These are phyloP conservation scores for Willowsia nigromaculata DNA, from an alignment of 2,888 invertebrate genomes.

Conservation along the genomic window DNA sequence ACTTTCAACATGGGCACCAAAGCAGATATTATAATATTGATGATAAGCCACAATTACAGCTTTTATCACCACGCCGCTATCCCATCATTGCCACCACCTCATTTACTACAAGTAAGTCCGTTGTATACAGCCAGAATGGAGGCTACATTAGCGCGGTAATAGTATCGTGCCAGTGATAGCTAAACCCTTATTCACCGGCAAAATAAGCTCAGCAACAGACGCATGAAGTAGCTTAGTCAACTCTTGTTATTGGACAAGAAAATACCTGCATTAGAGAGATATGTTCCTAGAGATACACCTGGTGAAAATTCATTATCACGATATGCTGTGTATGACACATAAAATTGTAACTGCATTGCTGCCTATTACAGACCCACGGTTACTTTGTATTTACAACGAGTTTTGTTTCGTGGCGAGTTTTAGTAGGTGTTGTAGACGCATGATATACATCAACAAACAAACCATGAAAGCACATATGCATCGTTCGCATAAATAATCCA, in stretches of 20 bases:
- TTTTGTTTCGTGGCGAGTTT: neutral
- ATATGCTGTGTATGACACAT: constrained; percentile 5
- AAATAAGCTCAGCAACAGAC: constrained; percentile 22
- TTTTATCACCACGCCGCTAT: constrained; percentile 21
- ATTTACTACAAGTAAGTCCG: neutral
- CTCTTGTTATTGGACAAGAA: constrained; percentile 39
- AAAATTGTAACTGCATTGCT: constrained; percentile 47
- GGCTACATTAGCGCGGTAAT: neutral
- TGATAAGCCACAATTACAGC: constrained; percentile 26
- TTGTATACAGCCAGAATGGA: neutral
- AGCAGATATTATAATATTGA: constrained; percentile 23
- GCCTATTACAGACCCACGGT: neutral
- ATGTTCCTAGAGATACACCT: constrained; percentile 19
- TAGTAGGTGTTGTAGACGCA: neutral
- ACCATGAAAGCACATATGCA: constrained; percentile 40
- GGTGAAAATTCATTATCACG: constrained; percentile 44
- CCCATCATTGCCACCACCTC: constrained; percentile 1
- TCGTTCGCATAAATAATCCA: constrained; percentile 33
- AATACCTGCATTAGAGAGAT: constrained; percentile 46
- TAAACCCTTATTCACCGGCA: neutral
- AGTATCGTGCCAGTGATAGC: neutral
- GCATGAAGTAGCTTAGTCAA: constrained; percentile 27
- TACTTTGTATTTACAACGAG: neutral
- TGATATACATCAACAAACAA: constrained; percentile 27
- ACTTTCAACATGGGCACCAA: neutral